phyloP scores from a whole-genome alignment of 2,797 vertebrate genomes.

The Ispidina lecontei region DNA sequence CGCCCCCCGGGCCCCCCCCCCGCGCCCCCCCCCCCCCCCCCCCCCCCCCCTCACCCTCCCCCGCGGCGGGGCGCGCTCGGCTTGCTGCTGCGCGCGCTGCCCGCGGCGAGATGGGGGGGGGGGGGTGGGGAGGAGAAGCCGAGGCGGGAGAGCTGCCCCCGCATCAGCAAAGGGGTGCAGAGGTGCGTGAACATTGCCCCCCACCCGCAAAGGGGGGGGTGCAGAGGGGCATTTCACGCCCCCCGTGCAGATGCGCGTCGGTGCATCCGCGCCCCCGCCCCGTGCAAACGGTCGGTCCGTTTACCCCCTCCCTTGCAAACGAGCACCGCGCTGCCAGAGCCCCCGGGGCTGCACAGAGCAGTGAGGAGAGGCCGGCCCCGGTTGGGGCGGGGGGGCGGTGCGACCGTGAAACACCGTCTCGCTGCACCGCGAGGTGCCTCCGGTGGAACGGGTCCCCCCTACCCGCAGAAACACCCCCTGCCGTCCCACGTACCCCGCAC shows the following conservation, averaged over 20 bases:
- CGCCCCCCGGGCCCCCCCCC: neutral
- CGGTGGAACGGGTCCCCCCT: accelerated
- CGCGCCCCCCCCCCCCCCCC: too few species aligned
- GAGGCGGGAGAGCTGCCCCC: too few species aligned
- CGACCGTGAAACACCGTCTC: neutral
- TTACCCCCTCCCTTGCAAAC: neutral
- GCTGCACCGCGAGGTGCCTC: neutral
- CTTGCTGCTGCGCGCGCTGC: neutral
- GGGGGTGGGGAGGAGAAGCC: too few species aligned
- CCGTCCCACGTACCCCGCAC: accelerated
- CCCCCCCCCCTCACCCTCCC: too few species aligned
- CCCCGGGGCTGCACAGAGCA: neutral
- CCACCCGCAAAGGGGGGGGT: too few species aligned
- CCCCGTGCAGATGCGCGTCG: accelerated
- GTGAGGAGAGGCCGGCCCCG: neutral
- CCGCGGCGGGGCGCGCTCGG: neutral
- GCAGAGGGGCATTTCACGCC: neutral
- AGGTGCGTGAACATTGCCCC: too few species aligned
- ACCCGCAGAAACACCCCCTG: accelerated
- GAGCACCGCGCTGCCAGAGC: too few species aligned
- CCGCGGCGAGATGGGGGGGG: neutral
- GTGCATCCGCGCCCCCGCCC: neutral
- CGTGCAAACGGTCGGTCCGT: neutral
- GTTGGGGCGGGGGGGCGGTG: neutral
- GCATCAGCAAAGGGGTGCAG: too few species aligned